Evolutionary conservation across 2,888 invertebrate genomes (phyloP), one percentile per base, ranked within the genome.

Genomic region (Xestia xanthographa): DNA sequence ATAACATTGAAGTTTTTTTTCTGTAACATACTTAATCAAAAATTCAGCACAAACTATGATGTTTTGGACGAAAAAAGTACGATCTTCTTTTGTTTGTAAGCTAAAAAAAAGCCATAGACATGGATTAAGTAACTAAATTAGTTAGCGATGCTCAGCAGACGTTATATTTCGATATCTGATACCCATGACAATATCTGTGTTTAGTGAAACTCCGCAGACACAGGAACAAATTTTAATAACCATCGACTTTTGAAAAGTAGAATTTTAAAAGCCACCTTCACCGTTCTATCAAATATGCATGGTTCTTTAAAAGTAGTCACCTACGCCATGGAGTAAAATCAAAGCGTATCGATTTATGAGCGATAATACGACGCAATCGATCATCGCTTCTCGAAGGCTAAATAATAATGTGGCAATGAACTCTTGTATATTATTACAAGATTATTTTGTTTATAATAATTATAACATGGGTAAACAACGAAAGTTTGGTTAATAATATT

Each of bases 311-410:
- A 53, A n/a, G 58, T 60, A 53, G 22, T 4, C 20, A 34, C 29
- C 29, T 20, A 29, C 29, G 22, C 20, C 22, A 45, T 60, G 38
- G 56, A 60, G n/a, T 69, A 79, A 79, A 71, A 73, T 68, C 58
- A 67, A 80, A 62, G 73, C 34, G 48, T 63, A 84, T 83, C 67
- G 84, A 75, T 78, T 80, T 58, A 84, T 69, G 73, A 26, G 67
- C 62, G 62, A 62, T 77, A 73, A 66, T 69, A 72, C 67, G 48
- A 65, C 26, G 77, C 71, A 72, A 86, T 81, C 85, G 85, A 87
- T 86, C 87, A 83, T 78, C 68, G 72, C 65, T 26, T 67, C 72
- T 77, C 80, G 77, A 68, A 76, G 76, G 73, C 66, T 72, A 58
- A 84, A 69, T 74, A 84, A 77, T 84, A 65, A 67, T 53, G 65